phyloP scores from a whole-genome alignment of 2,797 vertebrate genomes.

The Tokudaia tokunoshimensis region DNA sequence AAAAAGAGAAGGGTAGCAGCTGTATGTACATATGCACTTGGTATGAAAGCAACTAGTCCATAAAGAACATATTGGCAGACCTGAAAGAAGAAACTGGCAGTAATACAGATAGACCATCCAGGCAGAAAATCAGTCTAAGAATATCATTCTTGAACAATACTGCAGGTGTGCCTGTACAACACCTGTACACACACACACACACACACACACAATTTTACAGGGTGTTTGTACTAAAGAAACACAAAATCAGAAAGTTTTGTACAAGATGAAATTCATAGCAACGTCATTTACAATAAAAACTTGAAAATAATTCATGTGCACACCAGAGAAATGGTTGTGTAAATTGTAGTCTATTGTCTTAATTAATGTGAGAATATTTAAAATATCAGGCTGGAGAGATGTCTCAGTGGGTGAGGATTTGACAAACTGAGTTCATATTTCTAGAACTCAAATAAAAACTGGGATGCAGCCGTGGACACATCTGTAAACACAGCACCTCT shows the following conservation, averaged over 20 bases:
- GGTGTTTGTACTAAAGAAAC: conserved; percentile 40
- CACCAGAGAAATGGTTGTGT: conserved; percentile 12
- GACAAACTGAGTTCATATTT: background rate
- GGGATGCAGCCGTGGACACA: background rate
- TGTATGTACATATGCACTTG: background rate
- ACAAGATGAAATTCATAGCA: background rate
- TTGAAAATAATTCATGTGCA: conserved; percentile 6
- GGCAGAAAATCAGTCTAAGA: background rate
- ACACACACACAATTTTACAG: background rate
- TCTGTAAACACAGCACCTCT: background rate
- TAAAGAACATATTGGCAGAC: background rate
- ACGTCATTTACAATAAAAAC: conserved; percentile 47
- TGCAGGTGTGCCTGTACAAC: background rate
- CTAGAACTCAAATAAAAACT: background rate
- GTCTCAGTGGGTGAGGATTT: background rate
- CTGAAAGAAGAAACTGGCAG: background rate
- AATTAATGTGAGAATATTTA: conserved; percentile 24
- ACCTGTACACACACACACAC: background rate
- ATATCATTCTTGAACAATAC: background rate
- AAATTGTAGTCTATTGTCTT: conserved; percentile 1
- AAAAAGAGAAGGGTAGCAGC: background rate
- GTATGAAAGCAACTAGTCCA: no score
- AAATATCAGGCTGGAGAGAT: background rate
- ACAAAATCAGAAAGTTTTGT: conserved; percentile 49
- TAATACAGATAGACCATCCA: background rate